These are phyloP conservation scores for Balaeniceps rex DNA, from an alignment of 2,113 vertebrate genomes.

Conservation along the genomic window DNA sequence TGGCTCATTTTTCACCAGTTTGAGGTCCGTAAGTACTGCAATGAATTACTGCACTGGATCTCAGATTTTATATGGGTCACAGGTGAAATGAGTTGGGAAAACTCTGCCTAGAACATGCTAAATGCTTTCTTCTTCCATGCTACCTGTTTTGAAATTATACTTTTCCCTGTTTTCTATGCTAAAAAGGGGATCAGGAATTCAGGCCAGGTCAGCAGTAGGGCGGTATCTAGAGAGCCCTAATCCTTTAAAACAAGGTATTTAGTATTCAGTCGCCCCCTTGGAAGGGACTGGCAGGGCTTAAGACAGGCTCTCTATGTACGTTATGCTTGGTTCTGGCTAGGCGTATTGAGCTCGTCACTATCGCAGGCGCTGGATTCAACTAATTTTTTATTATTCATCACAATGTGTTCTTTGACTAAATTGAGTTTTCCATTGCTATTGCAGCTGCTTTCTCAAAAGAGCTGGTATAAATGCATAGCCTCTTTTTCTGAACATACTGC, in stretches of 20 bases:
- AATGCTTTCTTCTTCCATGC: neutral
- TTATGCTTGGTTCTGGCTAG: neutral
- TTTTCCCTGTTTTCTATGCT: neutral
- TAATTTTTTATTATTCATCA: slow-evolving; percentile 28
- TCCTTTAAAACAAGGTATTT: neutral
- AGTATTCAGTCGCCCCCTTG: neutral
- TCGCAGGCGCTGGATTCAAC: neutral
- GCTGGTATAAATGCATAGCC: neutral
- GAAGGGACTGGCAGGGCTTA: neutral
- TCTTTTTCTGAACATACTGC: neutral
- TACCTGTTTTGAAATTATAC: neutral
- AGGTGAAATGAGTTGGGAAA: neutral
- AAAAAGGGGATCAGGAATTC: neutral
- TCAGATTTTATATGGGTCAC: neutral
- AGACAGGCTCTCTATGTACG: neutral
- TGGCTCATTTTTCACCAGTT: neutral
- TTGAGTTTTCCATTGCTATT: slow-evolving; percentile 5
- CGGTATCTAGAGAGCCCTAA: neutral
- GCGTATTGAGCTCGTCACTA: neutral
- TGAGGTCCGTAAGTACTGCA: neutral
- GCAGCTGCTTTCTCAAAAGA: slow-evolving; percentile 43
- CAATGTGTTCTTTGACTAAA: neutral
- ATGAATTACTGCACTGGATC: neutral
- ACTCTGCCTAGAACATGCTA: neutral
- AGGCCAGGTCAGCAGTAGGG: neutral